Base-by-base conservation (phyloP, 2,888 invertebrate species). In the Tetragonisca angustula region DNA sequence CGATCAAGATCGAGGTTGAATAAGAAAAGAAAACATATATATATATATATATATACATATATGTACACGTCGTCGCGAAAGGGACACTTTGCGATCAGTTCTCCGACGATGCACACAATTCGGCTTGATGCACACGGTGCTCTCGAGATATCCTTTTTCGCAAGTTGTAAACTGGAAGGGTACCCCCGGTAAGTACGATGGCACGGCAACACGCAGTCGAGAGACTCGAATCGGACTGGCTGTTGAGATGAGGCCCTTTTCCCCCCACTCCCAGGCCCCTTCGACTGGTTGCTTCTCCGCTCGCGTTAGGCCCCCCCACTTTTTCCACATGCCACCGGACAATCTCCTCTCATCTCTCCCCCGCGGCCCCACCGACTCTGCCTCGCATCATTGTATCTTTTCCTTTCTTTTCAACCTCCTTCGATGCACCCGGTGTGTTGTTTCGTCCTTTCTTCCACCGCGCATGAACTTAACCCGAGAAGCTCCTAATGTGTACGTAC, bases 181-280 rank as follows among this genome's bases (percentile, higher is more conserved):
- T 87, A 76, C 69, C 81, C 76, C 56, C 43, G 2, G 85, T 77
- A 79, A 76, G 82, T 83, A 83, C 76, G 80, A 79, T 83, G 79
- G 76, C 89, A 87, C 88, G 85, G 82, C 87, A 84, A 89, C 90
- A 85, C 87, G 84, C 84, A 86, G 86, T 84, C 85, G 79, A 87
- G 90, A 90, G 89, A 87, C 92, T 90, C 88, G 84, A 88, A 85
- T 89, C 88, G 89, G 85, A 92, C 92, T 92, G 92, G 88, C 90
- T 87, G 88, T 77, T 84, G 87, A 91, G 92, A 92, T 90, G 90
- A 90, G 91, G 89, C 92, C 92, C 90, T 80, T 88, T 84, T 79
- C 78, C 89, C 43, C 83, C 87, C 83, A 64, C 76, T 65, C 24
- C 17, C 1, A 36, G 49, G 43, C 71, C 62, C 61, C 84, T 71